Evolutionary conservation across 2,797 vertebrate genomes (phyloP).

Genomic region (Mormyrops boulengeri): DNA sequence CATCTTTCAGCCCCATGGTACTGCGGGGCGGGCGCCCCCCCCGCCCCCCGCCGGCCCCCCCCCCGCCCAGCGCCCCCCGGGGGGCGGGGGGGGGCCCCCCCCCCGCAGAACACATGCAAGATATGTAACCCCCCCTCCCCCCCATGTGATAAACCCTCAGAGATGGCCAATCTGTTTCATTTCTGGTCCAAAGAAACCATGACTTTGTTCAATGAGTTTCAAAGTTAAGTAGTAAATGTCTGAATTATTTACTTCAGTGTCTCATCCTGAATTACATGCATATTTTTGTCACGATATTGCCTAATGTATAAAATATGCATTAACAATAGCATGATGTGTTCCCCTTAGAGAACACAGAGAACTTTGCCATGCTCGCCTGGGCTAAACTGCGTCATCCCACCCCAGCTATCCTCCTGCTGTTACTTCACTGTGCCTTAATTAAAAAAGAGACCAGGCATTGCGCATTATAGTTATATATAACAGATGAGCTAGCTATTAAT

Average conservation of each 20-base stretch:
- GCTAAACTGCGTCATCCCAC: background rate
- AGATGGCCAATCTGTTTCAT: background rate
- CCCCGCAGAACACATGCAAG: background rate
- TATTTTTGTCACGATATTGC: background rate
- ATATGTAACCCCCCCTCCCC: background rate
- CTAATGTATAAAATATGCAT: background rate
- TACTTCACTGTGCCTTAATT: background rate
- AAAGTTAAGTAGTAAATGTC: background rate
- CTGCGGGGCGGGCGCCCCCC: too few relatives aligned
- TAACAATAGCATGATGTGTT: background rate
- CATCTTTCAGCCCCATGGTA: constrained; percentile 25
- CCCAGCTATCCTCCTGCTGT: background rate
- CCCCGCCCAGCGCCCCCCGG: too few relatives aligned
- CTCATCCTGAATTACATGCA: background rate
- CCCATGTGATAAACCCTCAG: background rate
- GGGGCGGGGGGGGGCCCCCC: constrained; percentile 1
- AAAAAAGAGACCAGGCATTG: background rate
- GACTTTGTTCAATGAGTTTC: background rate
- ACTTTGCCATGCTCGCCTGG: too few relatives aligned
- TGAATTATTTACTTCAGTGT: background rate
- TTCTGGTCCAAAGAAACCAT: background rate
- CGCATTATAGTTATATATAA: background rate
- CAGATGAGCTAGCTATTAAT: background rate
- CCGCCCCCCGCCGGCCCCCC: background rate
- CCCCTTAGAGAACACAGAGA: background rate